phyloP scores from a whole-genome alignment of 53 echinoderm and acorn worm species.

The Hippasteria phrygiana region DNA sequence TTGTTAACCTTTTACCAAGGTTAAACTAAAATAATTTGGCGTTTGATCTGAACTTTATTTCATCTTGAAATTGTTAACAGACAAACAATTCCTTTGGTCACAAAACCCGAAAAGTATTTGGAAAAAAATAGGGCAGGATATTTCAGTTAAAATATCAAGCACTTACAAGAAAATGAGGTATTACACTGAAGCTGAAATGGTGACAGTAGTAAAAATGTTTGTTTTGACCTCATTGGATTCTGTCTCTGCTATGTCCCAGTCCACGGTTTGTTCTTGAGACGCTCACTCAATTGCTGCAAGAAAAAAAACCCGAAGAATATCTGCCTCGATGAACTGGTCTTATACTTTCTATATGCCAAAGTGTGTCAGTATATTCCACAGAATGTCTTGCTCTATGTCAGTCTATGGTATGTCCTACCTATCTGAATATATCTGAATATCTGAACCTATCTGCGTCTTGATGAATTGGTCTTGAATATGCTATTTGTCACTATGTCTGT shows the following conservation, averaged over 20 bases:
- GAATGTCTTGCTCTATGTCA: no score
- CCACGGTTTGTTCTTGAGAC: slow-evolving; percentile 68
- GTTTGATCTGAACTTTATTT: no score
- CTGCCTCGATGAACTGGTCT: not conserved
- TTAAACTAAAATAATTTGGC: no score
- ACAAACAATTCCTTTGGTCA: not conserved
- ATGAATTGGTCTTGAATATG: no score
- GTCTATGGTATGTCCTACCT: no score
- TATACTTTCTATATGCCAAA: not conserved
- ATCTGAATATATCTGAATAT: no score
- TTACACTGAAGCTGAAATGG: not conserved
- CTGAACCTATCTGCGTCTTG: no score
- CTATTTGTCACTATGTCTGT: no score
- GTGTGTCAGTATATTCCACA: no score
- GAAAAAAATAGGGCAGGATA: not conserved
- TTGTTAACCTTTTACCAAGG: no score
- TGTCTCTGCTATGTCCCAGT: slow-evolving; percentile 46
- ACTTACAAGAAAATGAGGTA: slow-evolving; percentile 44
- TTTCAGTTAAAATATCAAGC: slow-evolving; percentile 30
- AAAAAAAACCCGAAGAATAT: not conserved
- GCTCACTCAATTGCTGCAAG: slow-evolving; percentile 68
- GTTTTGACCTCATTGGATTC: not conserved
- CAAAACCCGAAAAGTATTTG: not conserved
- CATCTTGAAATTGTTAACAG: no score
- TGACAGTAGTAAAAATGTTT: not conserved